phyloP scores from a whole-genome alignment of 2,797 vertebrate genomes.

The Perodicticus potto region DNA sequence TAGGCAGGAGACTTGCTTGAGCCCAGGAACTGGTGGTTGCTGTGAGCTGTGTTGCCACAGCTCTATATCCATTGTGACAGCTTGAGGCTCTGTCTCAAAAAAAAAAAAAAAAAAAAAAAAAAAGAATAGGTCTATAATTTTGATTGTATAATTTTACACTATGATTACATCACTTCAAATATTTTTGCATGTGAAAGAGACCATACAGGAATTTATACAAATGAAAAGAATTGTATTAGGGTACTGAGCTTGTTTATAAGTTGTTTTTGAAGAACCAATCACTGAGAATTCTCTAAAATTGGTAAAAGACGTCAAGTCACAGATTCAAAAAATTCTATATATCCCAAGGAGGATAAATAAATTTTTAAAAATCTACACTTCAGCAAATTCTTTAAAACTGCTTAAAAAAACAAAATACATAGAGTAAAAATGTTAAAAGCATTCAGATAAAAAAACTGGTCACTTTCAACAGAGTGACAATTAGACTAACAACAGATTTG shows the following conservation, averaged over 20 bases:
- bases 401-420: neutral
- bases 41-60: too few species aligned
- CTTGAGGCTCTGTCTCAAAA: too few species aligned
- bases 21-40: too few species aligned
- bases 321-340: neutral
- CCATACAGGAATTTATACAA: neutral
- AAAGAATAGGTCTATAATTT: neutral
- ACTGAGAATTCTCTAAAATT: slow-evolving; percentile 16
- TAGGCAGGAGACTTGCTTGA: too few species aligned
- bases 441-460: neutral
- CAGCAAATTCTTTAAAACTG: neutral
- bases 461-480: neutral
- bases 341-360: neutral
- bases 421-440: slow-evolving; percentile 28
- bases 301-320: neutral
- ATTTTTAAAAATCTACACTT: neutral
- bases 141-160: slow-evolving; percentile 21
- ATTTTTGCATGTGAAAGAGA: neutral
- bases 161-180: neutral
- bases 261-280: slow-evolving; percentile 18
- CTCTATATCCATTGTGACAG: too few species aligned
- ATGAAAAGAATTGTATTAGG: neutral
- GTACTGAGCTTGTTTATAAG: neutral
- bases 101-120: too few species aligned
- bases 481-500: neutral